phyloP scores from a whole-genome alignment of 2,797 vertebrate species.

The Argyrosomus regius region DNA sequence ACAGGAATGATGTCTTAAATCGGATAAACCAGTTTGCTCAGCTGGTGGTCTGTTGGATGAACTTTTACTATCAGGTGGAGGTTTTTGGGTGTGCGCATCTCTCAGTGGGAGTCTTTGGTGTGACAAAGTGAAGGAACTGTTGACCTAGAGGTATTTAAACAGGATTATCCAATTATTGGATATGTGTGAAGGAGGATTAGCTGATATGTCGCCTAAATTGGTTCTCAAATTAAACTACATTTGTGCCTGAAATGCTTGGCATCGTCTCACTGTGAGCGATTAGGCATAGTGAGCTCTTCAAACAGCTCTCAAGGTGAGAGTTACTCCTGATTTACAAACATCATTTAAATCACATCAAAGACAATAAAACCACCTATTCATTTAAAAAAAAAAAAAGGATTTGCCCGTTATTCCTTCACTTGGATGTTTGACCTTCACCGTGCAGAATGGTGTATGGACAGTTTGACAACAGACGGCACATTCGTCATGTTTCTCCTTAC shows the following conservation, averaged over 20 bases:
- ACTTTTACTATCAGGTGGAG: background rate
- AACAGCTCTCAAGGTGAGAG: slow-evolving; percentile 54
- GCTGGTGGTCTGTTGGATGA: background rate
- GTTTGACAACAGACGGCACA: background rate
- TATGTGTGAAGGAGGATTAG: slow-evolving; percentile 63
- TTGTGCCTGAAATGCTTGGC: slow-evolving; percentile 35
- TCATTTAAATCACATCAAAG: slow-evolving; percentile 7
- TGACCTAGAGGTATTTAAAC: slow-evolving; percentile 50
- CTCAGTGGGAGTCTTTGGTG: slow-evolving; percentile 25
- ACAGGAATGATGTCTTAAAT: background rate
- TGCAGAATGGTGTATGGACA: background rate
- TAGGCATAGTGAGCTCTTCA: slow-evolving; percentile 36
- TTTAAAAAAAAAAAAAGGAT: background rate
- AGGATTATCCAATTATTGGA: slow-evolving; percentile 61
- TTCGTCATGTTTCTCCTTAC: background rate
- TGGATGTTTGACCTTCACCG: slow-evolving; percentile 24
- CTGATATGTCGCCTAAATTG: slow-evolving; percentile 38
- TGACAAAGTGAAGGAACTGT: slow-evolving; percentile 19
- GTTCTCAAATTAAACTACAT: slow-evolving; percentile 55
- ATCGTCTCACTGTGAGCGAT: slow-evolving; percentile 29
- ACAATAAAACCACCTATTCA: slow-evolving; percentile 20
- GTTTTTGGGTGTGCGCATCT: background rate
- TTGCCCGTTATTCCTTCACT: background rate
- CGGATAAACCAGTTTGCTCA: background rate
- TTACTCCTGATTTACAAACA: slow-evolving; percentile 24